Evolutionary conservation across 2,797 vertebrate genomes (phyloP).

Genomic region (Betta splendens): DNA sequence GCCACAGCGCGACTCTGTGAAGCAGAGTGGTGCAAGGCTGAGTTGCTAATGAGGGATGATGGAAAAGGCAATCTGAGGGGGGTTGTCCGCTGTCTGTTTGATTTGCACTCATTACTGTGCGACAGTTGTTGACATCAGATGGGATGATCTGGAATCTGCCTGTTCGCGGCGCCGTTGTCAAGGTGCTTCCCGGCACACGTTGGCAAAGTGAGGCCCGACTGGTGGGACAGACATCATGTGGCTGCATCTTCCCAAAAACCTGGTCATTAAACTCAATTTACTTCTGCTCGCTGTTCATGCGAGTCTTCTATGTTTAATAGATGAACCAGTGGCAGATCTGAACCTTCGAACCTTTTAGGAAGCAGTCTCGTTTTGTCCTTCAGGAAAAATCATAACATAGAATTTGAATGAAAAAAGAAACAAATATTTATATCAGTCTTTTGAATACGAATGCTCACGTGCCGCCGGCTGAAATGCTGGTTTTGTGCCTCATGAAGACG

Average conservation of each 20-base stretch:
- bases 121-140: conserved; percentile 20
- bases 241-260: conserved; percentile 29
- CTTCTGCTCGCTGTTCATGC: conserved; percentile 15
- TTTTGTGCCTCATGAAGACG: too few relatives aligned
- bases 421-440: not conserved
- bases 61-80: conserved; percentile 37
- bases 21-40: conserved; percentile 19
- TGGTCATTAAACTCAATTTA: conserved; percentile 37
- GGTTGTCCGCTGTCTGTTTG: conserved; percentile 29
- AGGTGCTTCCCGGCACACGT: conserved; percentile 8
- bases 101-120: conserved; percentile 39
- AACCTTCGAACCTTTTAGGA: conserved; percentile 9
- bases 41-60: conserved; percentile 43
- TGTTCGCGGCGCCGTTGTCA: conserved; percentile 15
- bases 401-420: not conserved
- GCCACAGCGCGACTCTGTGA: conserved; percentile 29
- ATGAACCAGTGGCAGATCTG: conserved; percentile 20
- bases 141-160: conserved; percentile 28
- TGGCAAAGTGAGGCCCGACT: conserved; percentile 25
- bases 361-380: not conserved
- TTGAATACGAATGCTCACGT: not conserved
- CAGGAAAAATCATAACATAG: not conserved
- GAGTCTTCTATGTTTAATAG: conserved; percentile 18
- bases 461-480: too few relatives aligned
- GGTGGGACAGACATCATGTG: not conserved